Evolutionary conservation across 2,797 vertebrate genomes (phyloP).

Genomic region (Potorous gilbertii): DNA sequence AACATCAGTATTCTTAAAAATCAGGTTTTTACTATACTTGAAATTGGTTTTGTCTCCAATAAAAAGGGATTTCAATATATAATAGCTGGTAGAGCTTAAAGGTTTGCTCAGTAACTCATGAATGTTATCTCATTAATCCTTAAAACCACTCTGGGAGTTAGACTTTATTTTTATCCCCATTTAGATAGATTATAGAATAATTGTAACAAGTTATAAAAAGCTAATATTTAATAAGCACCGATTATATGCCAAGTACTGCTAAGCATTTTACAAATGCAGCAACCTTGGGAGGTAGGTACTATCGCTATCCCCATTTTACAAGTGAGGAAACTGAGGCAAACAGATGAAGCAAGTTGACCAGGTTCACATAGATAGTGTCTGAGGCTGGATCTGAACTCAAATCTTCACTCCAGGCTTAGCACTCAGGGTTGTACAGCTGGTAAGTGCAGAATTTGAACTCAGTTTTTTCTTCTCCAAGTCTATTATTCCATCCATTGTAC

Average conservation of each 20-base stretch:
- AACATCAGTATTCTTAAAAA: neutral
- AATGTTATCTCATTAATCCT: neutral
- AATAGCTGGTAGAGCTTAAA: neutral
- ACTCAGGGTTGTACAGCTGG: neutral
- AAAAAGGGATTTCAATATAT: neutral
- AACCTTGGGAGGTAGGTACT: neutral
- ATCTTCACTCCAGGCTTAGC: neutral
- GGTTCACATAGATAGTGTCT: neutral
- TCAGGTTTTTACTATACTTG: neutral
- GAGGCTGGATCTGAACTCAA: neutral
- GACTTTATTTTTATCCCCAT: neutral
- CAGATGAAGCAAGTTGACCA: neutral
- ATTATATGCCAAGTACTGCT: neutral
- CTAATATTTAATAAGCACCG: neutral
- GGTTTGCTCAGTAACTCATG: neutral
- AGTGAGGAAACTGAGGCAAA: too few relatives aligned
- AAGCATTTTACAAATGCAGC: neutral
- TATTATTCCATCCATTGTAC: neutral
- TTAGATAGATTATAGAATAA: neutral
- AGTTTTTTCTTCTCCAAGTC: neutral
- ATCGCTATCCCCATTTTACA: neutral
- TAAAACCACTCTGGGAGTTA: neutral
- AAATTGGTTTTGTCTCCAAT: neutral
- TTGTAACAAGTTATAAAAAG: neutral
- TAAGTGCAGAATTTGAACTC: neutral